Base-by-base conservation (phyloP, 2,113 vertebrate genomes). In the Trogon surrucura region DNA sequence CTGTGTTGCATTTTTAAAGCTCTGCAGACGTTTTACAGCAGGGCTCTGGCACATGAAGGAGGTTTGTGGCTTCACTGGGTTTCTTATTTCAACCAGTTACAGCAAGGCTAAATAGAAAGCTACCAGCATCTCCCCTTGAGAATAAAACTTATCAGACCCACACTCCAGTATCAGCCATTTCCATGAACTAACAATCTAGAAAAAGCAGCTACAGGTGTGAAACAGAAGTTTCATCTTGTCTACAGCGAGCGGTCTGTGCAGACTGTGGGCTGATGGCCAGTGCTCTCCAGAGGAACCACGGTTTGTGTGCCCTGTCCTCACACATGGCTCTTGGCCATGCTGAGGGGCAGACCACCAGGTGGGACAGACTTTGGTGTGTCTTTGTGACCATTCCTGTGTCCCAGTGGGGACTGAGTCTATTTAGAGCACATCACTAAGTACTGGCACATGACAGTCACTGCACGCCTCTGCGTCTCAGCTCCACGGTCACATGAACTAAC, bases 71-170 rank as follows among this genome's bases (percentile, higher is more conserved):
- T 88, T 93, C 1, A 0, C 32, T 78, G 65, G 32, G 45, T 86
- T 91, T 95, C 44, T 89, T 86, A 81, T 93, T 94, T 57, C 88
- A 90, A 48, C 32, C 45, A 48, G 65, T 88, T 73, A 41, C 7
- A 67, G 57, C 82, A 93, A 81, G 17, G 80, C 61, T 96, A 74
- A 92, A 91, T 79, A 41, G 41, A 93, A 88, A 94, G 72, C 72
- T 60, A 88, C 48, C 60, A 73, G 51, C 70, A 62, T 85, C 23
- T 81, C 13, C n/a, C 44, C 60, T 58, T 18, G 15, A 71, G 90
- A 85, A 88, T 53, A 84, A 84, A 91, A 10, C 16, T 82, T 51
- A 67, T 91, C 82, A 80, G 72, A 44, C 58, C 29, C 47, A 48
- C 17, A 19, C 18, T 62, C 60, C 74, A 18, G 4, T 45, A 13